Conservation (phyloP, 2,113 vertebrate species). For the Amazona guildingii region DNA sequence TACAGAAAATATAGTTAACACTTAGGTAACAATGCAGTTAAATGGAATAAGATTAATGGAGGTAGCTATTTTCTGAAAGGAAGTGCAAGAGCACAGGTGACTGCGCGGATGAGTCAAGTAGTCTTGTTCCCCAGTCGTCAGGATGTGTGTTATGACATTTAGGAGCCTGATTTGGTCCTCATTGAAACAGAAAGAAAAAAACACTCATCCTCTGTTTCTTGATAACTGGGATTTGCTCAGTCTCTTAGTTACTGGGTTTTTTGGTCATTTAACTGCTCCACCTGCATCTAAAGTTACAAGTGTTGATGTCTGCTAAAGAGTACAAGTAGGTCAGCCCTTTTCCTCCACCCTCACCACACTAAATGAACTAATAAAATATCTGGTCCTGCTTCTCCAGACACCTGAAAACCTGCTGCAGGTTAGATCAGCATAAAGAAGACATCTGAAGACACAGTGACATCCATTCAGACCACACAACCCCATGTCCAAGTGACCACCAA, state of each 20-base stretch:
- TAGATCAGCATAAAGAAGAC: neutral
- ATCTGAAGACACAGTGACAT: neutral
- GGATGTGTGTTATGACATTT: neutral
- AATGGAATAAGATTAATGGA: neutral
- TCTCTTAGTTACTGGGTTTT: neutral
- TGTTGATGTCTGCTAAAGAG: accelerated
- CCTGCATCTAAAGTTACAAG: neutral
- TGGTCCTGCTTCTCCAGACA: neutral
- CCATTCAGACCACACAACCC: neutral
- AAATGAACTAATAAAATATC: neutral
- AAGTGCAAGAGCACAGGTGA: neutral
- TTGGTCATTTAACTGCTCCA: neutral
- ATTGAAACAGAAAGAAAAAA: neutral
- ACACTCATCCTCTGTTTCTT: neutral
- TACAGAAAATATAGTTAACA: neutral
- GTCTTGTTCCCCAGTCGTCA: neutral
- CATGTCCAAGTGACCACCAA: accelerated
- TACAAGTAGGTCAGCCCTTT: neutral
- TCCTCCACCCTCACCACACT: neutral
- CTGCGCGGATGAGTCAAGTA: accelerated
- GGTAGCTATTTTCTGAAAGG: neutral
- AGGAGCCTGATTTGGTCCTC: neutral
- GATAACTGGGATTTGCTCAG: neutral
- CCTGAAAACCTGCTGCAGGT: neutral
- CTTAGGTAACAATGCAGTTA: neutral